Base-by-base conservation (phyloP, 2,113 vertebrate genomes). In the Rhegmatorhina hoffmannsi region DNA sequence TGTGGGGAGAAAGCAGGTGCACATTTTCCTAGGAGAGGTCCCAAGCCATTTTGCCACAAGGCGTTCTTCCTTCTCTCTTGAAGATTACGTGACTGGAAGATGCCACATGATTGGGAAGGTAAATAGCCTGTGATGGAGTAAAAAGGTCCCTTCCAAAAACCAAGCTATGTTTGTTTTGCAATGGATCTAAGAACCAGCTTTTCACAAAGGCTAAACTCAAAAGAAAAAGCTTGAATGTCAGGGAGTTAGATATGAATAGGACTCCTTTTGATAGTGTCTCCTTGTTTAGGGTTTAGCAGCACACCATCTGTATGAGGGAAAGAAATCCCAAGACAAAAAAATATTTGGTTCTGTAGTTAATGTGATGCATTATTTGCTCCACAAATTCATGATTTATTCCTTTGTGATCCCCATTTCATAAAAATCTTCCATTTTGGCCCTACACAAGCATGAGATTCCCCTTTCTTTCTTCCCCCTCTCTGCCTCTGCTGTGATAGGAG, bases 11-110 rank as follows among this genome's bases (percentile, higher is more conserved):
- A 76, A 73, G 46, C 88, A 91, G 74, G 49, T 67, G 36, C 34
- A 66, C 5, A 4, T 69, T 95, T 89, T 59, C 75, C 79, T 36
- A 8, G 15, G 73, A 75, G 47, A 83, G 13, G 10, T 67, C 74
- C 43, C 46, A 47, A 73, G 34, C 26, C 7, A 0, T 20, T 49
- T 34, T 73, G 44, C n/a, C 6, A 0, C 38, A 46, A 2, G 2
- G 9, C 5, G 3, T 56, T 46, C 56, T 90, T 92, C 56, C 52
- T 75, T 78, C 19, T 3, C 16, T 78, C 72, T 66, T 72, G 24
- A 84, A 84, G 43, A 44, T 18, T 49, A 23, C 0, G 1, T 38
- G 64, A 50, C 50, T 52, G 25, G 50, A 64, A 76, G 69, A 9
- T 79, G 46, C 29, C 21, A 28, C 18, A 6, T 11, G 28, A 43